Percentiles rank a stretch among this genome's conserved stretches.
phyloP scores from a whole-genome alignment of 2,888 invertebrate species.

The Erebia palarica region DNA sequence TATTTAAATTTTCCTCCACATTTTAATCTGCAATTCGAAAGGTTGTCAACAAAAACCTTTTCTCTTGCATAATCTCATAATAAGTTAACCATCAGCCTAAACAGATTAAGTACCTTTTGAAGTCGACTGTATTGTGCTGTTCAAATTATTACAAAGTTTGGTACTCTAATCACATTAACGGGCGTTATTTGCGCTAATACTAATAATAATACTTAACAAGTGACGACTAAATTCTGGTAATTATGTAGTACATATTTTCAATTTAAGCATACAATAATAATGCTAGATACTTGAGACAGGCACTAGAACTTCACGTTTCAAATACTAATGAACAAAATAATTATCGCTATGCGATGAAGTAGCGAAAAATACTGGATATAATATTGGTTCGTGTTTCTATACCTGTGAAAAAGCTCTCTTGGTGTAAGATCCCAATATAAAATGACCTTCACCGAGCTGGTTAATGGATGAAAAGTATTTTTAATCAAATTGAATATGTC shows the following conservation, averaged over 20 bases:
- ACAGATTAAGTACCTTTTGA: background rate
- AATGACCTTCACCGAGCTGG: too few species aligned
- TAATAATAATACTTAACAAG: background rate
- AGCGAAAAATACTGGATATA: too few species aligned
- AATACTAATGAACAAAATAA: background rate
- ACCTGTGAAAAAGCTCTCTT: too few species aligned
- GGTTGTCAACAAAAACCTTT: background rate
- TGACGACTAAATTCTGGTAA: background rate
- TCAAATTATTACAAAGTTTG: background rate
- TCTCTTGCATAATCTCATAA: too few species aligned
- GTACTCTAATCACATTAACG: background rate
- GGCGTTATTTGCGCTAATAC: conserved; percentile 3
- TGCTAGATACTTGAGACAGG: background rate
- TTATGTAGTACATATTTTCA: background rate
- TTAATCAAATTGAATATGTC: too few species aligned
- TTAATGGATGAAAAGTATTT: too few species aligned
- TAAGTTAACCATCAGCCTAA: background rate
- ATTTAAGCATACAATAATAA: background rate
- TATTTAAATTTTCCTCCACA: background rate
- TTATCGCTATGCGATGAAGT: background rate
- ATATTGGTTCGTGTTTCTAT: too few species aligned
- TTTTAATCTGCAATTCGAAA: background rate
- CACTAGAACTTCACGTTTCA: background rate
- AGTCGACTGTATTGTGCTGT: background rate
- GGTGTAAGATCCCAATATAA: too few species aligned